phyloP scores from a whole-genome alignment of 2,888 invertebrate genomes.

The Chromoteleia sp. region DNA sequence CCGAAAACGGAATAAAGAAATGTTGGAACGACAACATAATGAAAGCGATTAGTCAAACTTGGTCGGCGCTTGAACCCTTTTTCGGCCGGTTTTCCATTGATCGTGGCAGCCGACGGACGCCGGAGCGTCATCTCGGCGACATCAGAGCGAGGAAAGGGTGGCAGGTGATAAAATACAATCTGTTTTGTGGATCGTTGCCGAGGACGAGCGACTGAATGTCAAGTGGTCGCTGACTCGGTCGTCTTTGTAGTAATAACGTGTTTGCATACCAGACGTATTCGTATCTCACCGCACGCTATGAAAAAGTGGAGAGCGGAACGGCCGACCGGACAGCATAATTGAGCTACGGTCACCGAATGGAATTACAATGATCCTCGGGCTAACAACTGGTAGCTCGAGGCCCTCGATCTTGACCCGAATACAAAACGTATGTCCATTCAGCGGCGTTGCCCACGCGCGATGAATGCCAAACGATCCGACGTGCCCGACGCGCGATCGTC shows the following conservation, averaged over 20 bases:
- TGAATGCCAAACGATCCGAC: conserved; percentile 47
- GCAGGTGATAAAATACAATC: conserved; percentile 65
- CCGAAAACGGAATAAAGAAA: no score
- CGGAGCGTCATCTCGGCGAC: background rate
- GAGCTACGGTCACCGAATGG: conserved; percentile 63
- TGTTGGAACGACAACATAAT: no score
- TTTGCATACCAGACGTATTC: conserved; percentile 51
- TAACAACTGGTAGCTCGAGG: conserved; percentile 45
- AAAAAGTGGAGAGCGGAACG: conserved; percentile 53
- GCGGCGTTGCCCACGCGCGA: conserved; percentile 43
- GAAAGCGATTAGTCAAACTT: no score
- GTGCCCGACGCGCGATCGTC: conserved; percentile 23
- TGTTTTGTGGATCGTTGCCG: conserved; percentile 50
- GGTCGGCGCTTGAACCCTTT: no score
- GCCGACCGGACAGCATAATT: conserved; percentile 58
- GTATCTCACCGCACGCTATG: conserved; percentile 41
- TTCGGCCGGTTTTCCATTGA: no score
- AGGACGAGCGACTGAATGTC: conserved; percentile 49
- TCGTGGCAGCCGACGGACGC: no score
- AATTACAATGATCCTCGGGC: conserved; percentile 61
- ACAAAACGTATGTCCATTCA: conserved; percentile 53
- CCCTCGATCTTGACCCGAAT: conserved; percentile 64
- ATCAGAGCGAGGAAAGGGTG: conserved; percentile 20
- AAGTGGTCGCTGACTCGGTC: conserved; percentile 49
- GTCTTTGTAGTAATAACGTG: conserved; percentile 48